phyloP scores from a whole-genome alignment of 2,888 invertebrate species.

The Melieria crassipennis region DNA sequence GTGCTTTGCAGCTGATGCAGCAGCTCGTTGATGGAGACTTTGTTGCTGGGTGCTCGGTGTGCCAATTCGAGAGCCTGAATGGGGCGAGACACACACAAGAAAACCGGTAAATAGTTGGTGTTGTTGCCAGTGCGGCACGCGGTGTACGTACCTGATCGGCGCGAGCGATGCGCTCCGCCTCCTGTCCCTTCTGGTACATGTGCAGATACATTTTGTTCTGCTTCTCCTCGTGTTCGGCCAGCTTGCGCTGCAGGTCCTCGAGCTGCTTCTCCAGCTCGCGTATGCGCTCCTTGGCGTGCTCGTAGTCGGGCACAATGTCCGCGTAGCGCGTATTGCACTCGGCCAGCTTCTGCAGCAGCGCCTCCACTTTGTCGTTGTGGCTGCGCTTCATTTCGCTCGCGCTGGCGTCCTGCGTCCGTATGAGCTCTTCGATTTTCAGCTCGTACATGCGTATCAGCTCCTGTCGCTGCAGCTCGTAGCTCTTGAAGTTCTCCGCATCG shows the following conservation, averaged over 20 bases:
- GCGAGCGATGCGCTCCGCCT: slow-evolving; percentile 78
- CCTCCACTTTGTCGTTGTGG: slow-evolving; percentile 83
- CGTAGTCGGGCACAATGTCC: slow-evolving; percentile 78
- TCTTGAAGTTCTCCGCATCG: slow-evolving; percentile 50
- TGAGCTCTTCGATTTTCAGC: slow-evolving; percentile 78
- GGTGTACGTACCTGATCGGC: slow-evolving; percentile 72
- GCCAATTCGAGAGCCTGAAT: slow-evolving; percentile 67
- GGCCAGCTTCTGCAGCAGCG: slow-evolving; percentile 75
- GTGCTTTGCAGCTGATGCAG: slow-evolving; percentile 85
- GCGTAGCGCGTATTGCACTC: slow-evolving; percentile 82
- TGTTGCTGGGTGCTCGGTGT: slow-evolving; percentile 72
- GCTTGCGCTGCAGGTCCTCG: slow-evolving; percentile 75
- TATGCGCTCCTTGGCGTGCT: slow-evolving; percentile 76
- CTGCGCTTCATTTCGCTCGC: slow-evolving; percentile 80
- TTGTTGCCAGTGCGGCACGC: neutral
- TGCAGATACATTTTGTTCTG: slow-evolving; percentile 82
- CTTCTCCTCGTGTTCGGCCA: slow-evolving; percentile 77
- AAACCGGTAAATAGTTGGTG: neutral
- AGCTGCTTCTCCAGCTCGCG: slow-evolving; percentile 77
- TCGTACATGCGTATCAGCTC: slow-evolving; percentile 78
- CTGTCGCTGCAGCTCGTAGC: slow-evolving; percentile 74
- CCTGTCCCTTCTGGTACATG: slow-evolving; percentile 84
- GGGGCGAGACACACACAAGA: neutral
- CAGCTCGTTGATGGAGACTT: slow-evolving; percentile 83
- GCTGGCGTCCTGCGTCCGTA: slow-evolving; percentile 71